phyloP scores from a whole-genome alignment of 2,113 vertebrate genomes.

The Stegastes partitus region DNA sequence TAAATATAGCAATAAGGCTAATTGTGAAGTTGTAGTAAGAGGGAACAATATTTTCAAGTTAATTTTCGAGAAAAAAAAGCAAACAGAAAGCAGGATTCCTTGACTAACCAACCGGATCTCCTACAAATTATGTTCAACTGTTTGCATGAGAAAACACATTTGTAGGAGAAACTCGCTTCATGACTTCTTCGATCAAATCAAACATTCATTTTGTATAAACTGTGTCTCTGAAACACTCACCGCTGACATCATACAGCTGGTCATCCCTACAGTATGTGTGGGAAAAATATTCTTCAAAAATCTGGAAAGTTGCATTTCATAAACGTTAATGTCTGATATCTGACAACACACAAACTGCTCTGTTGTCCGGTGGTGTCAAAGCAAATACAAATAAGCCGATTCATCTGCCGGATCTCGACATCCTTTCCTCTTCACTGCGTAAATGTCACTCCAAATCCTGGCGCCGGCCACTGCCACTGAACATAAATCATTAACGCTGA shows the following conservation, averaged over 20 bases:
- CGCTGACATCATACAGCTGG: too few species aligned
- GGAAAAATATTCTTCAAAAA: background rate
- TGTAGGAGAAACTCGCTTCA: too few species aligned
- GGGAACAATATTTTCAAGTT: too few species aligned
- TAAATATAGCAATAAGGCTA: background rate
- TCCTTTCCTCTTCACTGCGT: background rate
- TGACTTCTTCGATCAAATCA: too few species aligned
- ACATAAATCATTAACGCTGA: constrained; percentile 8
- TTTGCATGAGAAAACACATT: too few species aligned
- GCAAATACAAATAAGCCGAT: background rate
- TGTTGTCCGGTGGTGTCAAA: background rate
- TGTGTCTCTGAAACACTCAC: too few species aligned
- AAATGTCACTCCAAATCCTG: constrained; percentile 1
- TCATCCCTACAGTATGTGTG: background rate
- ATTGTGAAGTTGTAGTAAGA: too few species aligned
- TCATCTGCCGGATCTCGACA: background rate
- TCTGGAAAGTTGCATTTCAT: background rate
- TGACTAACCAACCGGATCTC: too few species aligned
- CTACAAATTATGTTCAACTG: too few species aligned
- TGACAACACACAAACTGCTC: background rate
- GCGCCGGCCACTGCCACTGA: background rate
- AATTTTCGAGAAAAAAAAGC: too few species aligned
- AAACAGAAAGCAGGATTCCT: too few species aligned
- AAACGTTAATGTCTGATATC: background rate
- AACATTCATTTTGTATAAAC: too few species aligned